Percentiles rank a stretch among this genome's conserved stretches.
Conservation (phyloP, 2,113 vertebrate genomes). For the Festucalex cinctus region DNA sequence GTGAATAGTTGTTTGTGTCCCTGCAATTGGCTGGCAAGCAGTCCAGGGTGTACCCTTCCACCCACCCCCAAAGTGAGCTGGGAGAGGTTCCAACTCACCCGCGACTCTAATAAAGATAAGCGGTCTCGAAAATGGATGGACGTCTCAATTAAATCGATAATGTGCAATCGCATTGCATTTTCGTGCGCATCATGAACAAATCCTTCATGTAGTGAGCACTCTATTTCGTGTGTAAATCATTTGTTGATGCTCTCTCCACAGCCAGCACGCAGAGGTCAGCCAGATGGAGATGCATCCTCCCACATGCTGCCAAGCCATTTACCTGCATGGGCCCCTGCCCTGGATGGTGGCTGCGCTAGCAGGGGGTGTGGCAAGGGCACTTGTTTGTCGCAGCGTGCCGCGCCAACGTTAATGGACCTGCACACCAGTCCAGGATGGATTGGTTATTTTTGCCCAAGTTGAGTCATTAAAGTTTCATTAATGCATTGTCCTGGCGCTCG, state of each 20-base stretch:
- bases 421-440: slow-evolving; percentile 86
- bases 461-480: slow-evolving; percentile 99
- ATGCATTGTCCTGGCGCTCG: slow-evolving; percentile 86
- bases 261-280: slow-evolving; percentile 45
- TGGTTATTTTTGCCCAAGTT: slow-evolving; percentile 96
- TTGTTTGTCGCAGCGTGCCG: slow-evolving; percentile 84
- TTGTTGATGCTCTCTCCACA: slow-evolving; percentile 48
- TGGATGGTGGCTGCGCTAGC: slow-evolving; percentile 59
- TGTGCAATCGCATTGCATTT: neutral
- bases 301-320: slow-evolving; percentile 37
- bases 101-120: neutral
- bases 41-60: neutral
- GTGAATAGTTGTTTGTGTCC: neutral
- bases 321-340: slow-evolving; percentile 55
- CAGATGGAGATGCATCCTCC: slow-evolving; percentile 35
- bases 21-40: neutral
- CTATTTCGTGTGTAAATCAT: slow-evolving; percentile 47
- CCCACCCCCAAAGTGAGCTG: neutral
- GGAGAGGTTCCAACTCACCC: neutral
- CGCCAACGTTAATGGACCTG: slow-evolving; percentile 92
- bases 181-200: neutral
- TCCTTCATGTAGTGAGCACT: slow-evolving; percentile 25
- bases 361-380: slow-evolving; percentile 36
- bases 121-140: neutral
- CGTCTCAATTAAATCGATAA: neutral